Evolutionary conservation across 2,113 vertebrate species (phyloP), one percentile per base, ranked within the genome.

Genomic region (Galemys pyrenaicus): DNA sequence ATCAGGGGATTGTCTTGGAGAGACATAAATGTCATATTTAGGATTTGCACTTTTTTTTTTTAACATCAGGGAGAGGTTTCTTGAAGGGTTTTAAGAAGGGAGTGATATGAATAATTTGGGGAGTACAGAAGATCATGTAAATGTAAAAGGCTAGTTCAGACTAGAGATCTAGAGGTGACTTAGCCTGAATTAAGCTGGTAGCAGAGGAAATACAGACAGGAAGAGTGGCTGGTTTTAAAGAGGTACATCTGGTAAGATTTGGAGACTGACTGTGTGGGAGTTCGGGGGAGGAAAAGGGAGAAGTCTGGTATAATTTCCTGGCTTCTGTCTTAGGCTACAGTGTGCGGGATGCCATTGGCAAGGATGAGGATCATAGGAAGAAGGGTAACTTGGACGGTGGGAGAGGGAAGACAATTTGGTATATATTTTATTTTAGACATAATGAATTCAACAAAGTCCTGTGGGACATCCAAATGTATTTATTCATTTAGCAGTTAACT

Each of bases 401-500:
- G 37, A 94, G 44, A 90, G 60, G 41, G 39, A 93, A 78, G 82
- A 91, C 22, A 92, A 56, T 54, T 73, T 77, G 74, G 60, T n/a
- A n/a, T n/a, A n/a, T n/a, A n/a, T n/a, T n/a, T 96, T 77, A 84
- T 92, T 90, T 90, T 92, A 94, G 62, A 67, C n/a, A 32, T 92
- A 35, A 39, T 81, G 41, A 93, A 73, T 67, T 89, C 70, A 41
- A 9, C 51, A 54, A 17, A 84, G 9, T 71, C 26, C 30, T 94
- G 12, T 87, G 81, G 60, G 26, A 30, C 60, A 71, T 96, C 49
- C 65, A 65, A 16, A 80, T 64, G 1, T 64, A 51, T 91, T 81
- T 96, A 22, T 92, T 91, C 28, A 68, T 65, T 95, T 35, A 86
- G 19, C 79, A 75, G 39, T 91, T 77, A 73, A 24, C 22, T 89